Evolutionary conservation across 1,140 invertebrate genomes (phyloP), one percentile per base, ranked within the genome.

Genomic region (Drosophila willistoni): DNA sequence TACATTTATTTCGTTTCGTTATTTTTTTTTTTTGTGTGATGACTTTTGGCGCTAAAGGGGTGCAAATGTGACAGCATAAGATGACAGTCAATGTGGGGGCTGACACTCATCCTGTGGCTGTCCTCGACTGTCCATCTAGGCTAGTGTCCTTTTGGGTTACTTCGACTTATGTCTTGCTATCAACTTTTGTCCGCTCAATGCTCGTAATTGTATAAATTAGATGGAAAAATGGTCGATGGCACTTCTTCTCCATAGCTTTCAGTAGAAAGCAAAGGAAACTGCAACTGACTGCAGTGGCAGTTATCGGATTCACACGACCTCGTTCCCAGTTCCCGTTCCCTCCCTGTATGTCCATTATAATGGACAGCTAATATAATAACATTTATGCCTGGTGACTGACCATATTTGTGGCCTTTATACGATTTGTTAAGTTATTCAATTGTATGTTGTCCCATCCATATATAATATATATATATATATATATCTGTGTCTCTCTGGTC

Each of bases 51-150:
- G 65, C 73, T 87, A 87, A 87, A 87, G 84, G 82, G 83, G 79
- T 87, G 84, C 73, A 82, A 87, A 83, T 83, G 84, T 86, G 83
- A 89, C 83, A 87, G 75, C 80, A 71, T 87, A 87, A 87, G 83
- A 83, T 67, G 83, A 87, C 83, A 87, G 77, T 73, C 77, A 81
- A 87, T 68, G 76, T 68, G 83, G 74, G 36, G 65, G 9, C 44
- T 82, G 79, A 79, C 84, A 83, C 56, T 68, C 61, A 64, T 64
- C 55, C 34, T 19, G 29, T 29, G 29, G 29, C 29, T 29, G 29
- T 7, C 13, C 54, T 13, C 17, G 1, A 19, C 10, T 5, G 36
- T 44, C 51, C 36, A 25, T 9, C 44, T 25, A 22, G 17, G 44
- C 19, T 22, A 51, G 44, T 51, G 44, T 51, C 44, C 44, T 22